Evolutionary conservation across 2,113 vertebrate genomes (phyloP).

Genomic region (Machaerirhynchus nigripectus): DNA sequence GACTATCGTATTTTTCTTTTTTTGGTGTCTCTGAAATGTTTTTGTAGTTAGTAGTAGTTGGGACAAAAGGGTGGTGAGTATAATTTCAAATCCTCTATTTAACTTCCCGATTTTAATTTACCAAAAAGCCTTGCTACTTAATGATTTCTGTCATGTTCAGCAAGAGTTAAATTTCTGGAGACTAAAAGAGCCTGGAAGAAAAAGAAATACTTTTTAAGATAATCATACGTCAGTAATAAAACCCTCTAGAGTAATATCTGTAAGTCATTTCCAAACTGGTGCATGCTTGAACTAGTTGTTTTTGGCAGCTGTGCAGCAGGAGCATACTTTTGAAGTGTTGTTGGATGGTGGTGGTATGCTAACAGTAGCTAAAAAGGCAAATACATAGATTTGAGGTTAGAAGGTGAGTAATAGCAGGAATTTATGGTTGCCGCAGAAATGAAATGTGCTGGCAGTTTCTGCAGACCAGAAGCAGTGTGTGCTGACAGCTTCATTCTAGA

Average conservation of each 20-base stretch:
- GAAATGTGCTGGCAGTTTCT: neutral
- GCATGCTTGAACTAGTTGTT: neutral
- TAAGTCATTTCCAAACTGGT: neutral
- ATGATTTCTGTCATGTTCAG: neutral
- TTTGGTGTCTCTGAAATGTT: neutral
- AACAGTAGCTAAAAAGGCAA: neutral
- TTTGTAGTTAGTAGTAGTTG: neutral
- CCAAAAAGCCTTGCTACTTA: neutral
- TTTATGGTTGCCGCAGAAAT: neutral
- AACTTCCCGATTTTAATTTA: neutral
- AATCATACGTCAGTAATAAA: neutral
- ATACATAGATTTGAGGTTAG: neutral
- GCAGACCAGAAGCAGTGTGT: neutral
- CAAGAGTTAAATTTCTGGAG: neutral
- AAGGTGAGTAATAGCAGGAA: slow-evolving; percentile 2
- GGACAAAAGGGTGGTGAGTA: neutral
- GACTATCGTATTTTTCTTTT: neutral
- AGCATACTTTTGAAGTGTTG: neutral
- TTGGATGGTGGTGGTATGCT: neutral
- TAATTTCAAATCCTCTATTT: neutral
- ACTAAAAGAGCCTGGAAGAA: neutral
- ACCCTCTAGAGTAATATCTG: neutral
- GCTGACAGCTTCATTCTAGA: neutral
- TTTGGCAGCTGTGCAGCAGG: neutral
- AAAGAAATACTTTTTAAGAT: neutral